A percentile compares a stretch with the other conserved stretches of the same genome.
These are phyloP conservation scores for Dendrocopos noguchii DNA, from an alignment of 2,113 vertebrate species.

Conservation along the genomic window DNA sequence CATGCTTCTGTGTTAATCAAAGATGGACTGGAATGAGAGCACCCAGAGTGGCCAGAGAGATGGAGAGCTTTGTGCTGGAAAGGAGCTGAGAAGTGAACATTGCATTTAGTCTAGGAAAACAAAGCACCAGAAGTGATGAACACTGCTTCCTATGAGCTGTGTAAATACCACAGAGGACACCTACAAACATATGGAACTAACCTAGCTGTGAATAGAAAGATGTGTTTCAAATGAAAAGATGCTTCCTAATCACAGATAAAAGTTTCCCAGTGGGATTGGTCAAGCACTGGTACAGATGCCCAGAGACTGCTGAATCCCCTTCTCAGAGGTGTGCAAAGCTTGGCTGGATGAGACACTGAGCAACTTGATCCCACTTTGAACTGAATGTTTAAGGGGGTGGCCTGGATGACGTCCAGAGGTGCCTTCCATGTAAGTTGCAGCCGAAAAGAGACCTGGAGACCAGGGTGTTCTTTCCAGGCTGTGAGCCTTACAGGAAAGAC, in stretches of 20 bases:
- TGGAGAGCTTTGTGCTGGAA: background rate
- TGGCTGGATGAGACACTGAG: background rate
- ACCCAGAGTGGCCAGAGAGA: background rate
- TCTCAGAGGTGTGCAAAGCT: background rate
- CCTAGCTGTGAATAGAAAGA: background rate
- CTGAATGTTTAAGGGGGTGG: background rate
- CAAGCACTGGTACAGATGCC: background rate
- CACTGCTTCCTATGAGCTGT: background rate
- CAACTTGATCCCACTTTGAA: background rate
- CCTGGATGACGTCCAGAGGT: background rate
- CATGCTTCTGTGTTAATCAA: background rate
- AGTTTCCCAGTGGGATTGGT: background rate
- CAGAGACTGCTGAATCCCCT: background rate
- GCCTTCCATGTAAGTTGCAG: background rate
- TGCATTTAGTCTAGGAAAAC: background rate
- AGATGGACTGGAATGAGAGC: background rate
- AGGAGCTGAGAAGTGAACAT: background rate
- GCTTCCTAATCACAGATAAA: background rate
- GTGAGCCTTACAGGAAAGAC: background rate
- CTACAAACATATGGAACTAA: background rate
- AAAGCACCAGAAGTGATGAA: background rate
- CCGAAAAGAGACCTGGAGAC: background rate
- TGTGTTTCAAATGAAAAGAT: background rate
- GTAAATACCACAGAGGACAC: background rate
- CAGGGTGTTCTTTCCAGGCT: background rate